Base-by-base conservation (phyloP, 2,888 invertebrate genomes). In the Leptogaster cylindrica region DNA sequence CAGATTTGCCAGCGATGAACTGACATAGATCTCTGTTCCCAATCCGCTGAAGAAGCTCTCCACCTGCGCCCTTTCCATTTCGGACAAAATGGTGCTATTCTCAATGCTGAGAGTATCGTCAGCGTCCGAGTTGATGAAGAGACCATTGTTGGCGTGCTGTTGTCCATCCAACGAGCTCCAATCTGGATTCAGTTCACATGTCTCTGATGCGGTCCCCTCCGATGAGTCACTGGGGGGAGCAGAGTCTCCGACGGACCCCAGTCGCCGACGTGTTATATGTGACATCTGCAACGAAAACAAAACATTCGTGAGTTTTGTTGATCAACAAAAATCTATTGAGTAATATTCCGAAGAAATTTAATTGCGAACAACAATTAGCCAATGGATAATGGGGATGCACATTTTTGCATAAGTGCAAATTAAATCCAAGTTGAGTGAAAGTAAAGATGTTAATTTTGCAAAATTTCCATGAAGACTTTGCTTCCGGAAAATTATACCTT, bases 1-100 rank as follows among this genome's bases (percentile, higher is more conserved):
- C 44, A 90, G 79, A 78, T 89, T 90, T 46, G 90, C 91, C 75
- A 92, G 77, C 6, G 91, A 89, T 70, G 87, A 86, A 76, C 91
- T 88, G 2, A 92, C 92, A 77, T 84, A 89, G 36, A 93, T 88
- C 79, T 89, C 88, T 0, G 92, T 90, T 77, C 91, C 91, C 69
- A 91, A 84, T 61, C 91, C 91, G 69, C 87, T 85, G 75, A 89
- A 89, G 77, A 89, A 89, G 65, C 87, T 85, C 77, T 91, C 90
- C 67, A 91, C 86, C 77, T 89, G 88, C 33, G 84, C 84, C 63
- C 88, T 83, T 76, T 90, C 89, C 69, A 83, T 79, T 63, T 88
- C 88, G 6, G 86, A 84, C 52, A 89, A 83, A 68, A 80, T 78
- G 12, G 80, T 78, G 28, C 75, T 77, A 28, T 79, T 80, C 64